Base-by-base conservation (phyloP, 2,113 vertebrate genomes). In the Chaenocephalus aceratus region DNA sequence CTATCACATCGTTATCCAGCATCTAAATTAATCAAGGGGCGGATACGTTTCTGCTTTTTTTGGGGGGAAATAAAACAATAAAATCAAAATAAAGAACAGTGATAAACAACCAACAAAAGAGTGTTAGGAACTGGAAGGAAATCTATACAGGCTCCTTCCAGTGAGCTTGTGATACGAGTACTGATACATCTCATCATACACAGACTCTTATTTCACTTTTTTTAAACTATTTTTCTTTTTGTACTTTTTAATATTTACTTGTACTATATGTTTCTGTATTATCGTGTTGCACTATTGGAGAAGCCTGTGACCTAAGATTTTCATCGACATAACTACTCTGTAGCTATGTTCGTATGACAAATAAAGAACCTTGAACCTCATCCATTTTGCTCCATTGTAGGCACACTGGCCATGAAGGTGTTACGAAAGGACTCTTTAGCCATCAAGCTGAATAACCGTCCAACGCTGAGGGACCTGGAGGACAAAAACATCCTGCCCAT, bases 401-500 rank as follows among this genome's bases (percentile, higher is more conserved):
- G 97, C 88, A 96, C 96, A 53, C 92, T 99, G 82, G 98, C 98
- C 87, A 95, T 96, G 95, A 99, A 98, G 92, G 96, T 99, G 79
- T 93, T 98, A 89, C 95, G 97, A 77, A 98, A 98, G 92, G 98
- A 99, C 91, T 99, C 98, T 6, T 94, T 99, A 91, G 98, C 98
- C 88, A 97, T 99, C 92, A 99, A 99, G 90, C 93, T 99, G 76
- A 97, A 97, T 82, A 99, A 99, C 94, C 96, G 98, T 79, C 98
- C 98, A 36, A 97, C 98, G 3, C 96, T 97, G 86, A 88, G 97
- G 79, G 98, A 99, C 59, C 94, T 99, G 82, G 97, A 99, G 89
- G 98, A 99, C 23, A 99, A 99, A 90, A 99, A 99, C 88, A 99
- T 99, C 86, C 95, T 99, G 21, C 97, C 96, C n/a, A 91, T 96